Conservation (phyloP, 1,140 invertebrate species). For the Sogatella furcifera region DNA sequence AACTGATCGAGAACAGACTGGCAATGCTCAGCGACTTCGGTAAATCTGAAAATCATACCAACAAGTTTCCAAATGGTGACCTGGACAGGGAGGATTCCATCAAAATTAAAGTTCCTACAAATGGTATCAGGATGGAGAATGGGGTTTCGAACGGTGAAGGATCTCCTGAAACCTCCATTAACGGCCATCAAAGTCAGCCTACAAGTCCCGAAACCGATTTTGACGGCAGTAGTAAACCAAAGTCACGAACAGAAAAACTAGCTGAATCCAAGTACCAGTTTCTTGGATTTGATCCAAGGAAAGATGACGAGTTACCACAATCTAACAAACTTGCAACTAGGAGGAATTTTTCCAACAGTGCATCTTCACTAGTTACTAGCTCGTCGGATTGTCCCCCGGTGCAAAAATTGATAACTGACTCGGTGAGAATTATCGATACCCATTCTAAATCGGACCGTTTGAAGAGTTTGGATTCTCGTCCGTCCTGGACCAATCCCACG, state of each 20-base stretch:
- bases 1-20: constrained; percentile 37
- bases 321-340: neutral
- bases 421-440: neutral
- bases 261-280: constrained; percentile 20
- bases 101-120: neutral
- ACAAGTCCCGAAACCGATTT: neutral
- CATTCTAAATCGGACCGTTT: neutral
- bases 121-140: neutral
- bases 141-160: neutral
- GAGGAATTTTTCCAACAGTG: neutral
- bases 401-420: neutral
- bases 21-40: constrained; percentile 34
- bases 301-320: constrained; percentile 3
- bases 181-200: neutral
- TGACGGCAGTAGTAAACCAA: constrained; percentile 1
- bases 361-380: neutral
- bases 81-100: neutral
- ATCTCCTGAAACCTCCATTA: neutral
- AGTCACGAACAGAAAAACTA: constrained; percentile 8
- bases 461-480: constrained; percentile 1
- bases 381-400: neutral
- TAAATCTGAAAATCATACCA: neutral
- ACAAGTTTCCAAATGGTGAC: too few species aligned
- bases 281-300: constrained; percentile 19
- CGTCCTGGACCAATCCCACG: constrained; percentile 19